Evolutionary conservation across 2,888 invertebrate species (phyloP).

Genomic region (Ommatoiulus sabulosus): DNA sequence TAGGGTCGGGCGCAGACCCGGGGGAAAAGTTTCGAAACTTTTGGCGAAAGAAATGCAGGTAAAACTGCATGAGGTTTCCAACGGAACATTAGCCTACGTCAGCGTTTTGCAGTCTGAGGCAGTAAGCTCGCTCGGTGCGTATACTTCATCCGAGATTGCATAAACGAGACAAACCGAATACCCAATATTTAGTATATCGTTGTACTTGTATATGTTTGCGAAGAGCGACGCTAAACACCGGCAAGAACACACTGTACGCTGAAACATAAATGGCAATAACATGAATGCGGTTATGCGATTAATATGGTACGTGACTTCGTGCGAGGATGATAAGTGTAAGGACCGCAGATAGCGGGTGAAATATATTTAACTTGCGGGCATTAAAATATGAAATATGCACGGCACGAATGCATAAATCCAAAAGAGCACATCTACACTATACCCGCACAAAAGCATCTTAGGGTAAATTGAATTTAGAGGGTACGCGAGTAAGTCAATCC

Average conservation of each 20-base stretch:
- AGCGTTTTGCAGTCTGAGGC: background rate
- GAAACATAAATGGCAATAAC: slow-evolving; percentile 9
- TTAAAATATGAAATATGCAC: slow-evolving; percentile 32
- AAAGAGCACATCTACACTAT: background rate
- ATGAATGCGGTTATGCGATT: slow-evolving; percentile 36
- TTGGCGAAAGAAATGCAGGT: background rate
- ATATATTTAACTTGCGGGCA: slow-evolving; percentile 32
- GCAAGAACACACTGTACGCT: background rate
- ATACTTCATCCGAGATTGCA: background rate
- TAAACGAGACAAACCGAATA: background rate
- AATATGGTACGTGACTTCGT: slow-evolving; percentile 39
- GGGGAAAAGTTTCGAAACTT: background rate
- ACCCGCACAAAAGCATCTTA: background rate
- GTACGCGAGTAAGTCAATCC: background rate
- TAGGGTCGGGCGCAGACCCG: background rate
- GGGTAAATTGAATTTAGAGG: slow-evolving; percentile 15
- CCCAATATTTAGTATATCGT: slow-evolving; percentile 1
- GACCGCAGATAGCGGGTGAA: slow-evolving; percentile 26
- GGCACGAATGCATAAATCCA: slow-evolving; percentile 30
- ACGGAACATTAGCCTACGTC: background rate
- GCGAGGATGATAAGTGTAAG: slow-evolving; percentile 32
- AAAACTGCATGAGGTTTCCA: background rate
- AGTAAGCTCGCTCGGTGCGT: background rate
- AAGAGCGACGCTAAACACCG: background rate
- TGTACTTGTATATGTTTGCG: background rate